Base-by-base conservation (phyloP, 2,113 vertebrate genomes). In the Coregonus clupeaformis region DNA sequence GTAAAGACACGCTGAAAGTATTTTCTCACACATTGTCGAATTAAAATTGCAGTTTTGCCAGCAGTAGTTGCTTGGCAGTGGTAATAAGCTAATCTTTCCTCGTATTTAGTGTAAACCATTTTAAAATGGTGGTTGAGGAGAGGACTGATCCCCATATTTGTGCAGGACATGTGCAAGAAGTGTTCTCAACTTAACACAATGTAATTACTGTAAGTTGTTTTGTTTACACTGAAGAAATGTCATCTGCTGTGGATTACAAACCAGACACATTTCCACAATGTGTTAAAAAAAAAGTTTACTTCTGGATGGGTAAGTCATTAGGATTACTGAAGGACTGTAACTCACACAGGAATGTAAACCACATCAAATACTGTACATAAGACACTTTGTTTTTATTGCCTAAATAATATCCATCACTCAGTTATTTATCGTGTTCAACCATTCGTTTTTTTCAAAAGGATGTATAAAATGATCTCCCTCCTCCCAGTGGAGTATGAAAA, bases 171-270 rank as follows among this genome's bases (percentile, higher is more conserved):
- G 49, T 24, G 29, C 22, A 16, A 60, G 29, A 20, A 30, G 49
- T 75, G 73, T 75, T 75, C 30, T 75, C 73, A 69, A 59, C 73
- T 74, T 74, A 68, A 75, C 73, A 68, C 73, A 68, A 75, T 27
- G 73, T 75, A 75, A 75, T 75, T 68, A 60, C 73, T 42, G 47
- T 42, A 42, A 75, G 32, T 55, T 68, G 65, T 68, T 68, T 68
- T 75, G 65, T 75, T 75, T 75, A 75, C 60, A 52, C 16, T 27
- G 27, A 27, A 42, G 68, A 71, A 66, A 73, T 59, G n/a, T 85
- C 91, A 92, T 94, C 85, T 94, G 93, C 87, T 93, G 92, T 88
- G 72, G 88, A 93, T 95, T 94, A 94, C 88, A 89, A 93, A 89
- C 90, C 90, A 75, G 71, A 89, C 86, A 82, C 13, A 92, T 94